Percentiles rank a stretch among this genome's conserved stretches.
phyloP scores from a whole-genome alignment of 2,113 vertebrate species.

The Varanus komodoensis region DNA sequence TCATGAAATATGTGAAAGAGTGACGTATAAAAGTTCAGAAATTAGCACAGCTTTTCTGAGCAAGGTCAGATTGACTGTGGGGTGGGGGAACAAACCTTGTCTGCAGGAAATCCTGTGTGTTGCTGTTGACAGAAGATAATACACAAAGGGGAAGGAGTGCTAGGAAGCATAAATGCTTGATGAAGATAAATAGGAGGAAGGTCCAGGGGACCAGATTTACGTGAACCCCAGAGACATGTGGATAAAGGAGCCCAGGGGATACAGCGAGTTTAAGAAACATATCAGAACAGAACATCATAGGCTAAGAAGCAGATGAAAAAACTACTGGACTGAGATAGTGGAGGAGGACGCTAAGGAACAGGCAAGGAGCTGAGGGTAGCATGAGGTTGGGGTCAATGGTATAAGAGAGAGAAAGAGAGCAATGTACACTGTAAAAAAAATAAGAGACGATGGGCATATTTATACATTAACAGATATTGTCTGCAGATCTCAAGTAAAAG shows the following conservation, averaged over 20 bases:
- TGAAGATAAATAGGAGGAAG: not conserved
- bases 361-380: not conserved
- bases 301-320: not conserved
- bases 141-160: not conserved
- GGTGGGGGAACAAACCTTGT: not conserved
- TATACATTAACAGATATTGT: not conserved
- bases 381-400: not conserved
- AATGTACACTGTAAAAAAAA: no score
- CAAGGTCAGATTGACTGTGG: not conserved
- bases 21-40: not conserved
- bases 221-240: not conserved
- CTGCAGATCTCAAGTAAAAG: not conserved
- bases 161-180: not conserved
- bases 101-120: not conserved
- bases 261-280: not conserved
- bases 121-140: not conserved
- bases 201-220: not conserved
- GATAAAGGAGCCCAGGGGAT: not conserved
- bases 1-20: not conserved
- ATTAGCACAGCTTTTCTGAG: not conserved
- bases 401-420: not conserved
- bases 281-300: not conserved
- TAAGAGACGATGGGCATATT: not conserved
- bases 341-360: no score
- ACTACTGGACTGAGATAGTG: not conserved